Base-by-base conservation (phyloP, 2,888 invertebrate species). In the Rhimphoctona megacephalus region DNA sequence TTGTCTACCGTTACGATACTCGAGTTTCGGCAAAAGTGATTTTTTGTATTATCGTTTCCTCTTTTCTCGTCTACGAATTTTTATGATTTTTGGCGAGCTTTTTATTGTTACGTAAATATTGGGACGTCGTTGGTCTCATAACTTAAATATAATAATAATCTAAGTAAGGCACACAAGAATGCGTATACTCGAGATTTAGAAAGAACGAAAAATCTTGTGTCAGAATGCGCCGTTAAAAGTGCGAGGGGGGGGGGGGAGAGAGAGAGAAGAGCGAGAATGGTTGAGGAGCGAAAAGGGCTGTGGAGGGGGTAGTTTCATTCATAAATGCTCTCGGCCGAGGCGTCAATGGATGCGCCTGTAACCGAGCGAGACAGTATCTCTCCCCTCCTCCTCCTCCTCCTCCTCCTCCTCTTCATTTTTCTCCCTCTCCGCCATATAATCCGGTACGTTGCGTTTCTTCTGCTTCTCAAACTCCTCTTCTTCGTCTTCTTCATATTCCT, bases 341-440 rank as follows among this genome's bases (percentile, higher is more conserved):
- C 93, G 93, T 94, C 93, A 94, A 94, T 93, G 93, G 93, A 93
- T 93, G 92, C 91, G 91, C 90, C 90, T 92, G 89, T 88, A 86
- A 87, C 69, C 86, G 86, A 88, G 87, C 87, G 88, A 86, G 87
- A 87, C 88, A 88, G 88, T 84, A 80, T 82, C 85, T 83, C 81
- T 86, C 77, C 89, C 81, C 88, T 83, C 80, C 72, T 80, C 83
- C 66, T 86, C 83, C 88, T 81, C 83, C 86, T 66, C 87, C 87
- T 52, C 57, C 5, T 22, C 43, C 82, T 77, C 57, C 30, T 11
- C 81, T 87, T 64, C 87, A 87, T 49, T 73, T 22, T 19, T 54
- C 81, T 77, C 61, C 61, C 74, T 43, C 43, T 22, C 74, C 43
- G 17, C 25, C 43, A 43, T 61, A 17, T 43, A 74, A 74, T 52